Percentiles rank a stretch among this genome's conserved stretches.
These are phyloP conservation scores for Camelus dromedarius DNA, from an alignment of 2,113 vertebrate species.

Conservation along the genomic window DNA sequence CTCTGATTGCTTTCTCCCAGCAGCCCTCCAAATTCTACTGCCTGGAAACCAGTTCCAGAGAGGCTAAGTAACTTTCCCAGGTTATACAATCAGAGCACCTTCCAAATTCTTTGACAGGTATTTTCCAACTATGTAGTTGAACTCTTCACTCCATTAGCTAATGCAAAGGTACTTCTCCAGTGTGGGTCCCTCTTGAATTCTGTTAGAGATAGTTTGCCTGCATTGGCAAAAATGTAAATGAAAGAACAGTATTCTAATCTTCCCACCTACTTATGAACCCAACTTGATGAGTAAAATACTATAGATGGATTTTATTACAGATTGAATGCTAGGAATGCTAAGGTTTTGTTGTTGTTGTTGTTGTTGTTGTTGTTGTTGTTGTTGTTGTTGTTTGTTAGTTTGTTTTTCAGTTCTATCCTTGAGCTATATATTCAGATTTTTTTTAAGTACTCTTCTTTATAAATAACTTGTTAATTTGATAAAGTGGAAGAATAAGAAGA, in stretches of 20 bases:
- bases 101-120: not conserved
- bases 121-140: not conserved
- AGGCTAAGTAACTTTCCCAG: not conserved
- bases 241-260: conserved; percentile 40
- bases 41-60: not conserved
- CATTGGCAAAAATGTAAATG: not conserved
- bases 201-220: conserved; percentile 15
- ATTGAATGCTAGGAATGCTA: conserved; percentile 3
- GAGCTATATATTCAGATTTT: conserved; percentile 35
- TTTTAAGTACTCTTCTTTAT: not conserved
- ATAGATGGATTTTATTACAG: not conserved
- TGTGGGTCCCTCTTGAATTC: not conserved
- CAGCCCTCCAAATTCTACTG: not conserved
- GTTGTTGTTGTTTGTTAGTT: too few relatives aligned
- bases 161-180: not conserved
- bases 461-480: conserved; percentile 39
- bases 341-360: not conserved
- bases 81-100: not conserved
- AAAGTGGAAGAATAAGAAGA: not conserved
- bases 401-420: conserved; percentile 43
- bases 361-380: not conserved
- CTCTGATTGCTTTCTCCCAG: not conserved
- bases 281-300: conserved; percentile 37
- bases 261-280: not conserved
- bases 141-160: not conserved